phyloP scores from a whole-genome alignment of 2,113 vertebrate genomes.

The Nerophis lumbriciformis region DNA sequence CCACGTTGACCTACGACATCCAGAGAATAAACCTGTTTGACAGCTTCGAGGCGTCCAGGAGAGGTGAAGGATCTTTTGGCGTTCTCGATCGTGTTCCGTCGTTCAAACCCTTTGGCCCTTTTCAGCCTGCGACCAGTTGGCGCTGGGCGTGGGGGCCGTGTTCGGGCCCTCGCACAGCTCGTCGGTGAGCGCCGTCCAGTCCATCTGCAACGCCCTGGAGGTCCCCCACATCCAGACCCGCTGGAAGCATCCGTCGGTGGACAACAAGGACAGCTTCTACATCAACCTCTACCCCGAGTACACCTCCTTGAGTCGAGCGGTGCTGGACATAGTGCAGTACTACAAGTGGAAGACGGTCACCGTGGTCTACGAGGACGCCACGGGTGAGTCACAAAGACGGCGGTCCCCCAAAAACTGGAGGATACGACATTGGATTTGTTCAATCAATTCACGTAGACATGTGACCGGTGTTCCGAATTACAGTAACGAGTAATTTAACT shows the following conservation, averaged over 20 bases:
- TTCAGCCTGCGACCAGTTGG: conserved; percentile 93
- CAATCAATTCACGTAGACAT: too few relatives aligned
- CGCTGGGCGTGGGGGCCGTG: conserved; percentile 89
- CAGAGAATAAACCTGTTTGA: conserved; percentile 98
- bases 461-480: too few relatives aligned
- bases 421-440: too few relatives aligned
- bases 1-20: conserved; percentile 96
- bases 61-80: conserved; percentile 72
- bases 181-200: conserved; percentile 93
- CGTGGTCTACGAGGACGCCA: conserved; percentile 95
- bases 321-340: conserved; percentile 90
- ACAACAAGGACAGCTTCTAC: conserved; percentile 91
- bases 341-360: conserved; percentile 95
- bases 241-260: conserved; percentile 92
- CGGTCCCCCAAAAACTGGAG: too few relatives aligned
- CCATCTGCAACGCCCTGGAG: conserved; percentile 95
- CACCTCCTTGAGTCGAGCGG: conserved; percentile 86
- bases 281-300: conserved; percentile 97
- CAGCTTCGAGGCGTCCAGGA: conserved; percentile 94
- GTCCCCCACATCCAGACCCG: conserved; percentile 97
- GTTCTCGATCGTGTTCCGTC: neutral
- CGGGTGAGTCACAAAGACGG: conserved; percentile 70
- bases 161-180: conserved; percentile 95
- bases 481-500: too few relatives aligned
- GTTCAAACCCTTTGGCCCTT: neutral